A percentile compares a stretch with the other conserved stretches of the same genome.
These are phyloP conservation scores for Oreochromis spilurus DNA, from an alignment of 2,113 vertebrate genomes.

Conservation along the genomic window DNA sequence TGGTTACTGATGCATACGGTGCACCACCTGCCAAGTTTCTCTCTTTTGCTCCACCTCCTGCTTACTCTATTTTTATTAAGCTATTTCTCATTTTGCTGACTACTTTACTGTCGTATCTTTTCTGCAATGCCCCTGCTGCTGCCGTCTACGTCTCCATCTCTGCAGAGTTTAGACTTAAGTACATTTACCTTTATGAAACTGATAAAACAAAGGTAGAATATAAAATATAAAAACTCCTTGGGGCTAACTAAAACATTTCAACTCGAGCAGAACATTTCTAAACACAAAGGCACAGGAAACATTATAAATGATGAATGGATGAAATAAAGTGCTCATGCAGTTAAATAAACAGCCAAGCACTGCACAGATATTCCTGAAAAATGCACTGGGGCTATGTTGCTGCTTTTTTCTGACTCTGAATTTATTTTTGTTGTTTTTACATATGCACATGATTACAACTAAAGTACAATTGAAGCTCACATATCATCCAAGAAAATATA, in stretches of 20 bases:
- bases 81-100: constrained; percentile 47
- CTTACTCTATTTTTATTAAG: constrained; percentile 31
- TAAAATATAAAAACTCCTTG: background rate
- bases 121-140: constrained; percentile 1
- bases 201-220: background rate
- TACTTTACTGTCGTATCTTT: constrained; percentile 14
- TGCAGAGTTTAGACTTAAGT: background rate
- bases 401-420: background rate
- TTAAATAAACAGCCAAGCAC: background rate
- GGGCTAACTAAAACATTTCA: background rate
- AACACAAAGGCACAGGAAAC: background rate
- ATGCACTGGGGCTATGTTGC: background rate
- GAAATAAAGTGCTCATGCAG: background rate
- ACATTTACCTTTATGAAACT: constrained; percentile 12
- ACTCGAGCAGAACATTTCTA: background rate
- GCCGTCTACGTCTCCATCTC: background rate
- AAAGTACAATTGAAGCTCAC: background rate
- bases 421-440: background rate
- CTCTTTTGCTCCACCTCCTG: background rate
- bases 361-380: background rate
- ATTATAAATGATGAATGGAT: background rate
- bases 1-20: constrained; percentile 19
- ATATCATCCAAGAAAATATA: background rate
- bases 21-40: constrained; percentile 14
- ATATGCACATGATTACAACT: background rate